phyloP scores from a whole-genome alignment of 2,113 vertebrate genomes.

The Garra rufa region DNA sequence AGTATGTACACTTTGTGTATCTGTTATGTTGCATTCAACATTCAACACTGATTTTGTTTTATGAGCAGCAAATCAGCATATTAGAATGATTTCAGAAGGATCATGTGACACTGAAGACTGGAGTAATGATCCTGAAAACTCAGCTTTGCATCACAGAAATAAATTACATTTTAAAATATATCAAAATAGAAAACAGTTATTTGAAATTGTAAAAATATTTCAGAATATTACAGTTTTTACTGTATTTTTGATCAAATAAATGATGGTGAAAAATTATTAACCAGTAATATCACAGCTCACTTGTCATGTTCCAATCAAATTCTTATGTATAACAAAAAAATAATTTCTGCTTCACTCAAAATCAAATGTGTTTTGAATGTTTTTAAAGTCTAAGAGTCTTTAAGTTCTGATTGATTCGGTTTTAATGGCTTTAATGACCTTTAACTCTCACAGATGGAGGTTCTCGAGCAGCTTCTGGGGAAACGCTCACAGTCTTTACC shows the following conservation, averaged over 20 bases:
- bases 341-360: background rate
- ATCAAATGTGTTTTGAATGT: background rate
- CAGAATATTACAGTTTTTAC: background rate
- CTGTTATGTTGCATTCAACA: background rate
- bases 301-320: background rate
- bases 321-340: background rate
- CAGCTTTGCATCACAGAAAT: too few relatives aligned
- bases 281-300: background rate
- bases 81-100: background rate
- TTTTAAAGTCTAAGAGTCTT: background rate
- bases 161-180: background rate
- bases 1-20: background rate
- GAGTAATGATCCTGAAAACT: background rate
- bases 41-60: background rate
- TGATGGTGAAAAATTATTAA: background rate
- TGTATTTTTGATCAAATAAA: background rate
- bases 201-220: background rate
- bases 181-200: background rate
- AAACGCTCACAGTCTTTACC: constrained; percentile 50
- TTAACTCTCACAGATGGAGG: background rate
- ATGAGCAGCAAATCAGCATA: background rate
- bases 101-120: background rate
- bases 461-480: constrained; percentile 31
- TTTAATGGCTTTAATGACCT: background rate
- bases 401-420: background rate